Base-by-base conservation (phyloP, 2,888 invertebrate species). In the Alitta virens region DNA sequence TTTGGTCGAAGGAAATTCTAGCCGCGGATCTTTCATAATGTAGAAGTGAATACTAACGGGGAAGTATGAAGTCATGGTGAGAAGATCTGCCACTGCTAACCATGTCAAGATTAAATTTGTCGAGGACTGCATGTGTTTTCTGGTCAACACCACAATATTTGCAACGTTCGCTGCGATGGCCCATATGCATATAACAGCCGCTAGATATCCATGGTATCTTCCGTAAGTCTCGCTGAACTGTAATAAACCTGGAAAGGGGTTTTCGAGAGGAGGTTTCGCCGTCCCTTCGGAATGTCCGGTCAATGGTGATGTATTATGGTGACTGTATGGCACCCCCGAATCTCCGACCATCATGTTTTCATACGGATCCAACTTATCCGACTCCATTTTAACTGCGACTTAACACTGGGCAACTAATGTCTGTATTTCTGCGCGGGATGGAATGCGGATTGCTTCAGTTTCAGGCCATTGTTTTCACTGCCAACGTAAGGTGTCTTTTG, bases 21-120 rank as follows among this genome's bases (percentile, higher is more conserved):
- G 63, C 16, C 63, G 63, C 0, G 68, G 66, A 40, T 75, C 75
- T 18, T 72, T 71, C 62, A 78, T 68, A 52, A 79, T 74, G 68
- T 78, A 81, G 68, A 80, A 88, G 79, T 92, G 91, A 59, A 90
- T 86, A 1, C 91, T 89, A 79, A 91, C 94, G 0, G 95, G 94
- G 68, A 96, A 90, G 82, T 95, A 96, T 74, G 93, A 93, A 42
- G 78, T 62, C 74, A 96, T 95, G 18, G 95, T 94, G n/a, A 94
- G 86, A 38, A 96, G 86, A 80, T 96, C 96, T 18, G 95, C 92
- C 9, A 94, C 89, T 0, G 96, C 81, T 33, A 94, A 71, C 74
- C 82, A 83, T 0, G 93, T 93, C 46, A 96, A 87, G 63, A 96
- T 93, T 57, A 91, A 88, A 83, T 96, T 96, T 27, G 94, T 95